These are phyloP conservation scores for Remorina albescens DNA, from an alignment of 2,797 vertebrate genomes.

Conservation along the genomic window DNA sequence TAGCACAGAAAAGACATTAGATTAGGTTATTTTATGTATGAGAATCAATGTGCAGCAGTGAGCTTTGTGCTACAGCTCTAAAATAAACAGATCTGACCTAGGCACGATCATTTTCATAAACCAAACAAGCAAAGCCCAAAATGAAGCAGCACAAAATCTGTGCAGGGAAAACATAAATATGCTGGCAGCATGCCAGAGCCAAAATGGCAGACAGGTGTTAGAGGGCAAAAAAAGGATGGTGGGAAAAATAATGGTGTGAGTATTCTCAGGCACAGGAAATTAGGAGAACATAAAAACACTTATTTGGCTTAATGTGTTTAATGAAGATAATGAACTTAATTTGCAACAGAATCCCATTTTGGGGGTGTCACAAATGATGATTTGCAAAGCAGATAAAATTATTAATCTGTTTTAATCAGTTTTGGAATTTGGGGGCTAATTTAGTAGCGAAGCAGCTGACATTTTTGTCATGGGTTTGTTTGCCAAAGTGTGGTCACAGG, in stretches of 20 bases:
- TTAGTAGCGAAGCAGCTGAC: conserved; percentile 30
- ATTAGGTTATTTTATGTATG: conserved; percentile 54
- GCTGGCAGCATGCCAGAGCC: conserved; percentile 70
- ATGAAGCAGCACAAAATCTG: conserved; percentile 59
- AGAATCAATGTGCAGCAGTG: conserved; percentile 27
- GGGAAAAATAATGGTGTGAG: conserved; percentile 47
- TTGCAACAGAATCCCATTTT: conserved; percentile 66
- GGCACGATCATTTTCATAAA: conserved; percentile 71
- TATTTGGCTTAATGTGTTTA: conserved; percentile 78
- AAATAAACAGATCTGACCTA: conserved; percentile 61
- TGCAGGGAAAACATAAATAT: conserved; percentile 67
- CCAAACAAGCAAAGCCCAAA: conserved; percentile 61
- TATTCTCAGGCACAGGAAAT: conserved; percentile 65
- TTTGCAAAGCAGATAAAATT: conserved; percentile 50
- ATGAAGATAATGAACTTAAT: conserved; percentile 77
- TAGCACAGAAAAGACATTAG: conserved; percentile 58
- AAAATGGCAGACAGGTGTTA: conserved; percentile 81
- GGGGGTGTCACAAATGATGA: conserved; percentile 65
- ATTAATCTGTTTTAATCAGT: conserved; percentile 53
- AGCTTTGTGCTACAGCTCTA: conserved; percentile 53
- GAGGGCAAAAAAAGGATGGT: conserved; percentile 69
- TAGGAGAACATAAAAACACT: conserved; percentile 77
- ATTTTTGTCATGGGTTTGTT: conserved; percentile 62
- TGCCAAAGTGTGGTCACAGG: conserved; percentile 60
- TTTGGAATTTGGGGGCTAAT: conserved; percentile 59